A percentile compares a stretch with the other conserved stretches of the same genome.
phyloP scores from a whole-genome alignment of 2,797 vertebrate species.

The Luscinia luscinia region DNA sequence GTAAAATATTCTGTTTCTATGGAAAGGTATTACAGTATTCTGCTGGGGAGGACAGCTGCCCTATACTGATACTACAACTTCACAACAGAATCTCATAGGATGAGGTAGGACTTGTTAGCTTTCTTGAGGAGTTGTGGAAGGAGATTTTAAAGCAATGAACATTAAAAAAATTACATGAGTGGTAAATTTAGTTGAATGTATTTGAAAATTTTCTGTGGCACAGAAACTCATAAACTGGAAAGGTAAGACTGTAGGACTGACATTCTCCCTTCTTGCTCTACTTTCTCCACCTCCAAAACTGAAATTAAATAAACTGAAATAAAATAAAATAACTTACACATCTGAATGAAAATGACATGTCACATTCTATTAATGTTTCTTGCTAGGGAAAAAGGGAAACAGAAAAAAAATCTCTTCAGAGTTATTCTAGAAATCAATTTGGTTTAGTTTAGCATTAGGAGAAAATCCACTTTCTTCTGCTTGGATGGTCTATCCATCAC shows the following conservation, averaged over 20 bases:
- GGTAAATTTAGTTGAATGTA: neutral
- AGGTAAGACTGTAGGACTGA: slow-evolving; percentile 41
- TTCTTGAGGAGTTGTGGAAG: neutral
- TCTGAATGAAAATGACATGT: neutral
- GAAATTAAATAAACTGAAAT: neutral
- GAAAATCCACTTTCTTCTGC: slow-evolving; percentile 72
- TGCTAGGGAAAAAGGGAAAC: neutral
- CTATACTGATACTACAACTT: neutral
- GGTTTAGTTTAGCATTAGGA: slow-evolving; percentile 36
- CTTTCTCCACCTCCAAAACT: neutral
- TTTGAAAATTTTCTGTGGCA: slow-evolving; percentile 55
- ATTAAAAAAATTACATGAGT: neutral
- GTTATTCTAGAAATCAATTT: neutral
- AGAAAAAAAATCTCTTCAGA: neutral
- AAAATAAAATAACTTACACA: neutral
- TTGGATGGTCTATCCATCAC: neutral
- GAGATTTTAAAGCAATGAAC: neutral
- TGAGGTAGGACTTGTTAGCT: neutral
- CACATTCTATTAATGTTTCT: neutral
- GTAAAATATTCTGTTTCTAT: neutral
- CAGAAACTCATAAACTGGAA: slow-evolving; percentile 58
- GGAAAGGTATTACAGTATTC: neutral
- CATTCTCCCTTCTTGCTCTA: neutral
- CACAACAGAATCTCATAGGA: neutral
- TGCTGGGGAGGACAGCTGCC: neutral